Conservation (phyloP, 2,797 vertebrate genomes). For the Paramormyrops hopkinsi region DNA sequence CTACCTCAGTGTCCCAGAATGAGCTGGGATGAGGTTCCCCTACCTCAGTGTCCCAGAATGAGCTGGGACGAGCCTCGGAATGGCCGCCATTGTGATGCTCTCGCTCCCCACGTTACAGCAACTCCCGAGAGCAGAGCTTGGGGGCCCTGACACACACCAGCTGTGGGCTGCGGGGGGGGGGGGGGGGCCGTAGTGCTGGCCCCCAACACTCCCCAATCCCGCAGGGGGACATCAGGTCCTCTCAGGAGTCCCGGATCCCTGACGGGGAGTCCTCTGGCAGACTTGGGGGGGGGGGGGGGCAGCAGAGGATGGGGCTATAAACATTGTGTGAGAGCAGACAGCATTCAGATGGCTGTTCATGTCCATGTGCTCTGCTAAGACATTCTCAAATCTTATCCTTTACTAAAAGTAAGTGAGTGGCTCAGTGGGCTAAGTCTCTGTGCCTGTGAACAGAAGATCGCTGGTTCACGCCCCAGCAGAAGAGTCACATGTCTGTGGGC, state of each 20-base stretch:
- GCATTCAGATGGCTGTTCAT: constrained; percentile 8
- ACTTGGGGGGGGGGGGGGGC: background rate
- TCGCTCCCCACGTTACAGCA: background rate
- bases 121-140: background rate
- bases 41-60: background rate
- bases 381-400: background rate
- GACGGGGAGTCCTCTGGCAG: background rate
- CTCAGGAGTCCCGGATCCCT: background rate
- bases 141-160: background rate
- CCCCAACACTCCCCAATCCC: background rate
- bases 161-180: background rate
- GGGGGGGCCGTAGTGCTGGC: background rate
- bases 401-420: background rate
- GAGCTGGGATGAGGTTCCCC: background rate
- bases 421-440: background rate
- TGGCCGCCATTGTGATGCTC: background rate
- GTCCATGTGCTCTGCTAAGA: background rate
- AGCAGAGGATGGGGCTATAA: background rate
- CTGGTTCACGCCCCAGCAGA: background rate
- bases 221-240: background rate
- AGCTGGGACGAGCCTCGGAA: background rate
- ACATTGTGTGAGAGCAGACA: background rate
- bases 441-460: background rate
- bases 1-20: background rate
- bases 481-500: background rate